phyloP scores from a whole-genome alignment of 2,113 vertebrate species.

The Elephantulus edwardii region DNA sequence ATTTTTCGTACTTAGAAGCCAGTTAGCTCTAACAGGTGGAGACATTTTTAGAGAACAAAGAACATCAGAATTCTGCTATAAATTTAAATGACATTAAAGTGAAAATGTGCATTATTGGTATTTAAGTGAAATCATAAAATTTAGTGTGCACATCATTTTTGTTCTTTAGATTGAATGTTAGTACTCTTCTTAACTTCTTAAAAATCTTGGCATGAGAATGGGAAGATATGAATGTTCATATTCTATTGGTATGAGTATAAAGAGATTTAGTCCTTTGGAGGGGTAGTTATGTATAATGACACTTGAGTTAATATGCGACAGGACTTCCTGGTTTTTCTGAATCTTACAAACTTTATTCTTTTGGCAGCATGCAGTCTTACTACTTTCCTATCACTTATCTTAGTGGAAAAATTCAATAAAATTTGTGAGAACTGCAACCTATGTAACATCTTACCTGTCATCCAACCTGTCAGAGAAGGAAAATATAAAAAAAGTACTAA shows the following conservation, averaged over 20 bases:
- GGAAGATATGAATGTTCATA: not conserved
- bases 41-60: not conserved
- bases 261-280: not conserved
- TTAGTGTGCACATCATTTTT: not conserved
- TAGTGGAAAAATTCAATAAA: no score
- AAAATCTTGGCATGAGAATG: not conserved
- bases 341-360: no score
- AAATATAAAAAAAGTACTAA: no score
- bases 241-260: not conserved
- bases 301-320: not conserved
- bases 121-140: not conserved
- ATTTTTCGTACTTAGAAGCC: slow-evolving; percentile 15
- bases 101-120: not conserved
- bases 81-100: slow-evolving; percentile 8
- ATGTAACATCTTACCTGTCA: no score
- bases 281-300: not conserved
- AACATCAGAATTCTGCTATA: not conserved
- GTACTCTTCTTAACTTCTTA: not conserved
- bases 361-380: no score
- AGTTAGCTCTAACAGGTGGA: not conserved
- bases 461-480: no score
- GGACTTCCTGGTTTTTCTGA: not conserved
- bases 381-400: no score
- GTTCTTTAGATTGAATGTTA: not conserved
- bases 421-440: no score